A percentile compares a stretch with the other conserved stretches of the same genome.
Conservation (phyloP, 2,797 vertebrate species). For the Okamejei kenojei region DNA sequence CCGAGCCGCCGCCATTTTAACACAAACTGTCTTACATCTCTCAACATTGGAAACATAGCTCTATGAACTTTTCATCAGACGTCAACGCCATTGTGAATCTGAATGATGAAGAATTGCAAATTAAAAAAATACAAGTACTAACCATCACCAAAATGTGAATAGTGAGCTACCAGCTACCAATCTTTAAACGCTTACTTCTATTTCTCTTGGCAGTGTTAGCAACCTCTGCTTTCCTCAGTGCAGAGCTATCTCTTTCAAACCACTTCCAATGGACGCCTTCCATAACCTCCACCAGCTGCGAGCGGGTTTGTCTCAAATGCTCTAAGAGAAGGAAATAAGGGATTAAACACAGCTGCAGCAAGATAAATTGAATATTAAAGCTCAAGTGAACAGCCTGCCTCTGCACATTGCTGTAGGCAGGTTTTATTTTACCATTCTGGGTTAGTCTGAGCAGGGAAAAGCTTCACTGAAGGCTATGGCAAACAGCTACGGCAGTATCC, state of each 20-base stretch:
- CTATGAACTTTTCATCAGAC: not conserved
- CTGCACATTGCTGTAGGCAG: not conserved
- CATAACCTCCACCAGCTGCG: no score
- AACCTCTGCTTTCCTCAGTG: not conserved
- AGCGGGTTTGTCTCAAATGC: not conserved
- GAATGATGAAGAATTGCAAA: not conserved
- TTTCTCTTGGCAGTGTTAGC: not conserved
- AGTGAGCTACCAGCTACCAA: not conserved
- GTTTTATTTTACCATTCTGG: not conserved
- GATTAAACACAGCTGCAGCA: conserved; percentile 23
- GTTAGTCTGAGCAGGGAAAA: not conserved
- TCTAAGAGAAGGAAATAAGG: not conserved
- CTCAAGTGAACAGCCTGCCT: not conserved
- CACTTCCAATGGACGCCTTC: not conserved
- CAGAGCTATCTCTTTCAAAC: not conserved
- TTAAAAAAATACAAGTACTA: not conserved
- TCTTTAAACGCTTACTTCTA: not conserved
- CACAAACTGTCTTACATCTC: not conserved
- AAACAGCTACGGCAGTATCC: not conserved
- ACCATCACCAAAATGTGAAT: not conserved
- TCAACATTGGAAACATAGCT: not conserved
- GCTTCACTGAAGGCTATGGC: not conserved
- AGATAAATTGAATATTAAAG: not conserved
- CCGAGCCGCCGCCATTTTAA: no score
- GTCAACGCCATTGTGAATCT: not conserved